phyloP scores from a whole-genome alignment of 2,797 vertebrate species.

The Antennarius maculatus region DNA sequence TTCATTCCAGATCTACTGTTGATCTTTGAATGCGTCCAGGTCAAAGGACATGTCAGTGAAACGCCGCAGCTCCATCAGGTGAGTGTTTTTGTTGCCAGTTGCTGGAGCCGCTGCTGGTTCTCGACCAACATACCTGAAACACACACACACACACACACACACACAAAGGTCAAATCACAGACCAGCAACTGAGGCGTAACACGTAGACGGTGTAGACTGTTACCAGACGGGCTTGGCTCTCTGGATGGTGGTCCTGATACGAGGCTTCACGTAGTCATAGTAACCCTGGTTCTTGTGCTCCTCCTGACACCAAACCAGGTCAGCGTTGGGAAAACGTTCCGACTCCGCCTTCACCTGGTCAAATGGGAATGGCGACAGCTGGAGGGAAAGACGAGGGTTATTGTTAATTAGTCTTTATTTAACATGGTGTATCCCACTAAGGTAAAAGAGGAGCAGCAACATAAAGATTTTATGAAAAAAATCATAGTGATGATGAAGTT shows the following conservation, averaged over 20 bases:
- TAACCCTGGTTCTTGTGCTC: slow-evolving; percentile 99
- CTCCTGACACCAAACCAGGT: slow-evolving; percentile 96
- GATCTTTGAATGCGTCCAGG: slow-evolving; percentile 84
- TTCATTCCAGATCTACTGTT: slow-evolving; percentile 49
- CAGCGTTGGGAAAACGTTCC: slow-evolving; percentile 84
- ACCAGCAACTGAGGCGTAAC: background rate
- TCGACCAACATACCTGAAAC: slow-evolving; percentile 89
- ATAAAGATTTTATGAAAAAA: too few relatives aligned
- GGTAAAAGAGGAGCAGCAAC: too few relatives aligned
- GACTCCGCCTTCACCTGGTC: slow-evolving; percentile 91
- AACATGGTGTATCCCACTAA: too few relatives aligned
- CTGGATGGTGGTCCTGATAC: slow-evolving; percentile 88
- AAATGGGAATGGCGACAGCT: slow-evolving; percentile 96
- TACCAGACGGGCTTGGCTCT: slow-evolving; percentile 88
- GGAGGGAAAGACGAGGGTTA: slow-evolving; percentile 7
- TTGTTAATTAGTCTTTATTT: too few relatives aligned
- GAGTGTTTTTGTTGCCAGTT: slow-evolving; percentile 93
- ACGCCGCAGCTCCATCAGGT: slow-evolving; percentile 88
- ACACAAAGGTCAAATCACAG: background rate
- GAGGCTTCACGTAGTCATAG: slow-evolving; percentile 94
- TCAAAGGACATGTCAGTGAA: slow-evolving; percentile 89
- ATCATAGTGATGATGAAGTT: too few relatives aligned
- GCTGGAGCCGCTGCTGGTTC: slow-evolving; percentile 90
- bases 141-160: slow-evolving; percentile 8
- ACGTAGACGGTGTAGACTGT: background rate